phyloP scores from a whole-genome alignment of 2,113 vertebrate species.

The Centropus bengalensis region DNA sequence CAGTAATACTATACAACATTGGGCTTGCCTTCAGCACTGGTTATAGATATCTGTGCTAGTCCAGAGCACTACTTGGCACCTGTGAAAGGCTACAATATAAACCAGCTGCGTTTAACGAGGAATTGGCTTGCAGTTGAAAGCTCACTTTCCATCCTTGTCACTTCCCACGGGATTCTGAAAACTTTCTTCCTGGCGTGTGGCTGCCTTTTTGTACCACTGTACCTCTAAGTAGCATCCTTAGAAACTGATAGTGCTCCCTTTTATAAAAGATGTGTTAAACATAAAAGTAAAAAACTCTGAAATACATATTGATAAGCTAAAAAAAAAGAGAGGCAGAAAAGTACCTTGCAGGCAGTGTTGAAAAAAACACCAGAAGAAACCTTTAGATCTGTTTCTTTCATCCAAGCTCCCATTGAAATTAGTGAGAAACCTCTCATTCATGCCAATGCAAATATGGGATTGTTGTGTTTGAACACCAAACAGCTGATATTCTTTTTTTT shows the following conservation, averaged over 20 bases:
- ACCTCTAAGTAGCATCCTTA: conserved; percentile 9
- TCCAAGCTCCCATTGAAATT: conserved; percentile 26
- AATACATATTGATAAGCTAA: conserved; percentile 57
- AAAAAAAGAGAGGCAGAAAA: neutral
- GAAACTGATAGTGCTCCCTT: neutral
- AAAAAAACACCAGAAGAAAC: conserved; percentile 3
- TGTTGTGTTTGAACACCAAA: neutral
- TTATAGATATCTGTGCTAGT: neutral
- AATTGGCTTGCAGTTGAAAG: neutral
- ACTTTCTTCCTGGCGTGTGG: neutral
- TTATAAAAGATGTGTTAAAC: conserved; percentile 33
- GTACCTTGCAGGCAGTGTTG: conserved; percentile 29
- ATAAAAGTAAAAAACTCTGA: conserved; percentile 29
- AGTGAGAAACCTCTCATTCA: conserved; percentile 32
- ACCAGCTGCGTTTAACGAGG: neutral
- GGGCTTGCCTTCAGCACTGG: neutral
- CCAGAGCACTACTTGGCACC: neutral
- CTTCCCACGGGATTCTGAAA: neutral
- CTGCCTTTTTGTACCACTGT: conserved; percentile 26
- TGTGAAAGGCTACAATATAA: neutral
- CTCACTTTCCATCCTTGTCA: neutral
- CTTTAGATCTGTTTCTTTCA: conserved; percentile 62
- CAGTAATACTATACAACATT: neutral
- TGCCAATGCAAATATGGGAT: conserved; percentile 46
- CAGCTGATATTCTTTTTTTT: neutral